Conservation (phyloP, 2,113 vertebrate genomes). For the Piprites chloris region DNA sequence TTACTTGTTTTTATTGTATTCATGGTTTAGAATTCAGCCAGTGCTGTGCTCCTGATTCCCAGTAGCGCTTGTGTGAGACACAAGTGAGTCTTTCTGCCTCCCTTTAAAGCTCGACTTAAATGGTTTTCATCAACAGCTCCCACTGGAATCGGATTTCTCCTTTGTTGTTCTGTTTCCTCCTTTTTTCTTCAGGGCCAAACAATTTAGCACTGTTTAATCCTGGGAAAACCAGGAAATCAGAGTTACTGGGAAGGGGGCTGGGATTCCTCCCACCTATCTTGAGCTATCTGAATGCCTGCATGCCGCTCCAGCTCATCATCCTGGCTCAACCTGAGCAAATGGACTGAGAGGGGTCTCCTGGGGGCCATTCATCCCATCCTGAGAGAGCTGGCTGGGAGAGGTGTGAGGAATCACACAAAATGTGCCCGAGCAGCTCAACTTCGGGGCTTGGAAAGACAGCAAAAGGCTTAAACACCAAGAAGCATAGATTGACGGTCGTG, state of each 20-base stretch:
- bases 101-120: neutral
- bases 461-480: neutral
- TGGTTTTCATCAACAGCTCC: neutral
- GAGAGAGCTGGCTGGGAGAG: neutral
- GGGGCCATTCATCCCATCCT: neutral
- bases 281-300: neutral
- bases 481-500: neutral
- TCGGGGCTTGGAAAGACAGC: neutral
- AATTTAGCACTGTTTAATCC: neutral
- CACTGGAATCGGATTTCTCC: neutral
- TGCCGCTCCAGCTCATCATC: neutral
- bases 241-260: neutral
- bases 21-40: neutral
- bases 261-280: neutral
- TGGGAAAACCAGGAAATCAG: neutral
- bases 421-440: neutral
- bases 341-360: neutral
- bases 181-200: neutral
- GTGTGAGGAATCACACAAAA: neutral
- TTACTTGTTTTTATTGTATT: neutral
- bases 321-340: neutral
- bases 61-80: neutral
- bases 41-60: neutral
- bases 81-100: neutral
- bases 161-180: neutral